These are phyloP conservation scores for Neoascia interrupta DNA, from an alignment of 2,888 invertebrate species.

Conservation along the genomic window DNA sequence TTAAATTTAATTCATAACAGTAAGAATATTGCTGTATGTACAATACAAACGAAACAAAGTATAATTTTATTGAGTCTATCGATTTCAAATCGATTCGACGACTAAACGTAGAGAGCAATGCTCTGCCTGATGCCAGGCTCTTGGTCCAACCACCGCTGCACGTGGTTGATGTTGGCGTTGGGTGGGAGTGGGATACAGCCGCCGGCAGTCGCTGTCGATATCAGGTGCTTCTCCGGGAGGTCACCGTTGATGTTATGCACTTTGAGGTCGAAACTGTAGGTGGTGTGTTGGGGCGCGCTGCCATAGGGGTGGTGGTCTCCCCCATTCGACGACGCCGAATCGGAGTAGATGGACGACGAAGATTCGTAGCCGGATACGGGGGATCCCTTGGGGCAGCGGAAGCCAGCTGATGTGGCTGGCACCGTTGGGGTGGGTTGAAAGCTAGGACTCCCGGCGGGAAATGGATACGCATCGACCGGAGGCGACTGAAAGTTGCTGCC, in stretches of 20 bases:
- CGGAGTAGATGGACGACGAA: conserved; percentile 79
- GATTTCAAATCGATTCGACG: conserved; percentile 53
- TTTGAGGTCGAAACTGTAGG: conserved; percentile 81
- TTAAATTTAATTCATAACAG: conserved; percentile 34
- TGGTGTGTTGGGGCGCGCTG: conserved; percentile 38
- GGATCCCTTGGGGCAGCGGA: conserved; percentile 79
- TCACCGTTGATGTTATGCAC: conserved; percentile 81
- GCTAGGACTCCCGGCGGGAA: conserved; percentile 75
- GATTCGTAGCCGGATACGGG: conserved; percentile 80
- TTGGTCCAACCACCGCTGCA: conserved; percentile 82
- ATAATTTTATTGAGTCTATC: no score
- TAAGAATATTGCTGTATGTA: conserved; percentile 48
- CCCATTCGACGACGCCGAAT: conserved; percentile 72
- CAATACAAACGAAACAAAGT: conserved; percentile 10
- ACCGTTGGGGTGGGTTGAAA: conserved; percentile 74
- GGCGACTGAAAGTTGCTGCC: conserved; percentile 74
- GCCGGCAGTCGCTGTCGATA: conserved; percentile 76
- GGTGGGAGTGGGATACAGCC: conserved; percentile 43
- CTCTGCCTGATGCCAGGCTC: conserved; percentile 74
- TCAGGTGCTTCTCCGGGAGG: conserved; percentile 81
- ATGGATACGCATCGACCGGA: conserved; percentile 72
- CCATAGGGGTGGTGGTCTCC: conserved; percentile 48
- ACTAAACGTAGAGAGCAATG: conserved; percentile 71
- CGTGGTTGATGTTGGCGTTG: conserved; percentile 79
- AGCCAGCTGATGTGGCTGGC: conserved; percentile 76